These are phyloP conservation scores for Bombus breviceps DNA, from an alignment of 1,140 invertebrate genomes.

Conservation along the genomic window DNA sequence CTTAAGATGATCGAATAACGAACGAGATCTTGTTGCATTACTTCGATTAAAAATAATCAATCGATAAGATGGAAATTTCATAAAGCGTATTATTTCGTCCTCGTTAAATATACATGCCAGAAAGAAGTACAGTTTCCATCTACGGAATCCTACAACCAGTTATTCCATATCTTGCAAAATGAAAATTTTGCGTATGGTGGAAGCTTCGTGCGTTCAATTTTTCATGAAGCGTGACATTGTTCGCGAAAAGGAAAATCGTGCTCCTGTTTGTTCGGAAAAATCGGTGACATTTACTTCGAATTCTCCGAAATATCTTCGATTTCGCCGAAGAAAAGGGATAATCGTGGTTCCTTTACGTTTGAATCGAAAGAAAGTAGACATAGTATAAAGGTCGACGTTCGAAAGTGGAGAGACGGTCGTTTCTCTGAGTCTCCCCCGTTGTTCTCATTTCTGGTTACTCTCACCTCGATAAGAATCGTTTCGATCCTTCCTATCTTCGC, in stretches of 20 bases:
- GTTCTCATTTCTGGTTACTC: constrained; percentile 35
- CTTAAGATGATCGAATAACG: too few species aligned
- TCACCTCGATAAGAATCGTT: constrained; percentile 44
- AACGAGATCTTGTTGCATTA: too few species aligned
- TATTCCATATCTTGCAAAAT: too few species aligned
- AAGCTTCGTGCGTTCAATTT: not conserved
- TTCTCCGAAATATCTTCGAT: not conserved
- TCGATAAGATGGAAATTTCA: not conserved
- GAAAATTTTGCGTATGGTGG: not conserved
- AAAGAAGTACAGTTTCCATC: not conserved
- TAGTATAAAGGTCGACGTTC: not conserved
- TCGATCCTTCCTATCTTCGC: constrained; percentile 43
- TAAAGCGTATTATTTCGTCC: not conserved
- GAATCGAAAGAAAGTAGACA: not conserved
- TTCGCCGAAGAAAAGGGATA: not conserved
- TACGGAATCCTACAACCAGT: not conserved
- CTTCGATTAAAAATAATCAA: not conserved
- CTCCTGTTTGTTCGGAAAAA: not conserved
- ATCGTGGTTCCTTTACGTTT: not conserved
- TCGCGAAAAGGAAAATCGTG: not conserved
- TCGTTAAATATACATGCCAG: not conserved
- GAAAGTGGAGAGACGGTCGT: constrained; percentile 14
- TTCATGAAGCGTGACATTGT: not conserved
- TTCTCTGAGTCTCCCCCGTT: not conserved
- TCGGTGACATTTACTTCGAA: not conserved